A percentile compares a stretch with the other conserved stretches of the same genome.
Conservation (phyloP, 2,113 vertebrate genomes). For the Sus scrofa region DNA sequence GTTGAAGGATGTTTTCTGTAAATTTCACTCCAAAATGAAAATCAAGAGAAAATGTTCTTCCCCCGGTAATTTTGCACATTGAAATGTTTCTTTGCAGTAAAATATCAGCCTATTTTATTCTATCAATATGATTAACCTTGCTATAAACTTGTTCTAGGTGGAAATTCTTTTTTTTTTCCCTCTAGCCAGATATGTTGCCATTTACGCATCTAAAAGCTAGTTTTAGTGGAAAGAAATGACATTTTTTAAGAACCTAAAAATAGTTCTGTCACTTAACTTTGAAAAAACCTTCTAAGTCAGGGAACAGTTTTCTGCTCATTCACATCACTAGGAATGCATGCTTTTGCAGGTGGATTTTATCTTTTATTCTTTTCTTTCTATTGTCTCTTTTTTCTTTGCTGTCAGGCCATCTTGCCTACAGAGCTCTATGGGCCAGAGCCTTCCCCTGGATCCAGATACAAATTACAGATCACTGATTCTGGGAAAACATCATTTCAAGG, state of each 20-base stretch:
- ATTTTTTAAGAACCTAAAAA: constrained; percentile 69
- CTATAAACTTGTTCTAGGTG: constrained; percentile 49
- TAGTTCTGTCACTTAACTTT: constrained; percentile 64
- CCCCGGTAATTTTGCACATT: constrained; percentile 12
- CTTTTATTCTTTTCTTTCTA: not conserved
- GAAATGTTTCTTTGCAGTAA: constrained; percentile 47
- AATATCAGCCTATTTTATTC: constrained; percentile 62
- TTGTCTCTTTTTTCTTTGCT: not conserved
- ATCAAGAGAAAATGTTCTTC: constrained; percentile 48
- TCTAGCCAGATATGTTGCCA: constrained; percentile 61
- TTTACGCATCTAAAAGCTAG: constrained; percentile 61
- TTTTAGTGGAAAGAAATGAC: constrained; percentile 61
- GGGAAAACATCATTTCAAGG: not conserved
- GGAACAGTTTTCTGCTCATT: constrained; percentile 12
- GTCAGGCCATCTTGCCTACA: not conserved
- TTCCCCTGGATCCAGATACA: not conserved
- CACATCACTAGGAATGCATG: not conserved
- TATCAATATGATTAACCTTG: constrained; percentile 74
- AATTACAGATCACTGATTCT: not conserved
- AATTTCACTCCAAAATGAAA: constrained; percentile 60
- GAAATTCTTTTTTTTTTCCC: constrained; percentile 61
- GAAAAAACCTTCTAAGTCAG: not conserved
- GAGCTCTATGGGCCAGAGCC: not conserved
- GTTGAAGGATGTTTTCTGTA: constrained; percentile 33
- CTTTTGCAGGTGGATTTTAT: not conserved